Conservation (phyloP, 2,113 vertebrate species). For the Ochotona princeps region DNA sequence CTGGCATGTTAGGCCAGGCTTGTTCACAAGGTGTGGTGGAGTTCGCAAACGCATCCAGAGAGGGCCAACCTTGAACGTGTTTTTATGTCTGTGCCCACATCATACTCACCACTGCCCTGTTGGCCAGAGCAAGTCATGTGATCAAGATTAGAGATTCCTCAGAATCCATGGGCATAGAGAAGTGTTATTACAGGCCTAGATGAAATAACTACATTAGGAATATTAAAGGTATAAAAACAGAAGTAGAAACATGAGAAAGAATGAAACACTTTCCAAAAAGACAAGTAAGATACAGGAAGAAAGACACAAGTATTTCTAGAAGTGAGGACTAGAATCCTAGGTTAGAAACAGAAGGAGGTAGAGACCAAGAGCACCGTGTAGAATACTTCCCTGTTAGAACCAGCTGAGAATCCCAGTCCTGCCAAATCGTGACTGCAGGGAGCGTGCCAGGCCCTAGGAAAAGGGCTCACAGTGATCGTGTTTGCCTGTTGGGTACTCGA, state of each 20-base stretch:
- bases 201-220: constrained; percentile 25
- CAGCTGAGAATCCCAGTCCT: too few relatives aligned
- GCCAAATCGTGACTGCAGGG: too few relatives aligned
- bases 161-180: not conserved
- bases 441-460: too few relatives aligned
- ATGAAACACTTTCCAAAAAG: constrained; percentile 24
- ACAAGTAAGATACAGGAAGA: not conserved
- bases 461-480: too few relatives aligned
- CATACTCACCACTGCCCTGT: not conserved
- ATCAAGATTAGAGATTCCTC: not conserved
- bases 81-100: not conserved
- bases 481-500: too few relatives aligned
- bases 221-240: constrained; percentile 24
- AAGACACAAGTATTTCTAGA: not conserved
- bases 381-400: too few relatives aligned
- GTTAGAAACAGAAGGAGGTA: not conserved
- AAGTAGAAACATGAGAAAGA: not conserved
- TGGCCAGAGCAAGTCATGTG: not conserved
- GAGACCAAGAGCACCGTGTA: too few relatives aligned
- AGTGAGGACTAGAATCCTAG: constrained; percentile 1
- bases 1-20: not conserved
- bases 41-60: not conserved
- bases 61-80: not conserved
- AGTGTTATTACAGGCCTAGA: not conserved
- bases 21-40: not conserved